Base-by-base conservation (phyloP, 2,888 invertebrate species). In the Tiliacea aurago region DNA sequence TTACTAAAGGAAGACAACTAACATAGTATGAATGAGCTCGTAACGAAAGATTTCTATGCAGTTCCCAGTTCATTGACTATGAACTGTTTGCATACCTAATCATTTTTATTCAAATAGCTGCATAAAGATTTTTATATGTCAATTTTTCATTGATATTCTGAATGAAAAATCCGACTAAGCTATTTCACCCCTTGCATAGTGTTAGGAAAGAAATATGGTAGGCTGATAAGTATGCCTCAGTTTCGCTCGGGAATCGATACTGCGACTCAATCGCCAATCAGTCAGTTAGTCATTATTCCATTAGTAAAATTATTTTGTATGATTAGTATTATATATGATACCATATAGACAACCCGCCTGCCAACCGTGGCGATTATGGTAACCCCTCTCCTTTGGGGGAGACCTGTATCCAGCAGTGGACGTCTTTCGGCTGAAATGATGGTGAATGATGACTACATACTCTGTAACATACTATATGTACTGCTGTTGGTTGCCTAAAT, bases 61-160 rank as follows among this genome's bases (percentile, higher is more conserved):
- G 20, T 33, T 51, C 10, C 18, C 51, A 68, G 20, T 68, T 71
- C 53, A 45, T 37, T 70, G 70, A 73, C 53, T 70, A 61, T 18
- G 23, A 59, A 73, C 43, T 23, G 51, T 53, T 53, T 11, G 33
- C 33, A 45, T 37, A 45, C 9, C 20, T 58, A 70, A 59, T 45
- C 23, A 53, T 70, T 70, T 70, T 20, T 23, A 70, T 70, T 59
- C 23, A 59, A 23, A 59, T 72, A 51, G 18, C 20, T 61, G 51
- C 59, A 51, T 49, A 23, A 9, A 59, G 18, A 61, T 11, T 23
- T 70, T 20, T 33, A 61, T 37, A 11, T 45, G 15, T 61, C 33
- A 70, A 70, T 70, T 10, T 59, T 59, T 23, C 37, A 20, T 51
- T 61, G 37, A 53, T 49, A 33, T 59, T 53, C 15, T 45, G 51